These are phyloP conservation scores for Helleia helle DNA, from an alignment of 2,888 invertebrate species.

Conservation along the genomic window DNA sequence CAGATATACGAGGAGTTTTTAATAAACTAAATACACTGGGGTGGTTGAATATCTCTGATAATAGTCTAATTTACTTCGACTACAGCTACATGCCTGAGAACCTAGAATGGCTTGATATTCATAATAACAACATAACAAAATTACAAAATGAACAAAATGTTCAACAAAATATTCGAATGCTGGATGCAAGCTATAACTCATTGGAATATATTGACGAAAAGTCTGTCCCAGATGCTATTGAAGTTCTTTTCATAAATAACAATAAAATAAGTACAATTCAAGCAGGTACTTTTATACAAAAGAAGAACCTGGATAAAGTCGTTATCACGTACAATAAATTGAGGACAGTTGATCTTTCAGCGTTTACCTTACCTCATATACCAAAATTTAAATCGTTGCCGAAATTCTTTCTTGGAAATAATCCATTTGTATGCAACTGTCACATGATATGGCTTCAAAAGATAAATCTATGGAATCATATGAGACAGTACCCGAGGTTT, in stretches of 20 bases:
- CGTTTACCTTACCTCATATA: conserved; percentile 79
- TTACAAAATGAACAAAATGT: conserved; percentile 82
- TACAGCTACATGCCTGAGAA: conserved; percentile 83
- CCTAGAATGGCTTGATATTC: conserved; percentile 87
- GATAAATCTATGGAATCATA: conserved; percentile 82
- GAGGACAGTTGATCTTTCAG: conserved; percentile 80
- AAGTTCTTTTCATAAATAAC: conserved; percentile 83
- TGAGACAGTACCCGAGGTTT: conserved; percentile 83
- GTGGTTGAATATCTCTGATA: conserved; percentile 87
- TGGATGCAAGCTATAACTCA: conserved; percentile 84
- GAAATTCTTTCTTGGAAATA: conserved; percentile 85
- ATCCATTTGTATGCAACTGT: conserved; percentile 90
- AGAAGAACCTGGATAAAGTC: conserved; percentile 82
- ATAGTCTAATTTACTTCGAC: conserved; percentile 84
- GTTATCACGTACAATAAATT: conserved; percentile 84
- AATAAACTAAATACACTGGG: conserved; percentile 81
- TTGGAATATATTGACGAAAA: conserved; percentile 79
- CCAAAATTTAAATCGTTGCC: conserved; percentile 79
- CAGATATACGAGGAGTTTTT: conserved; percentile 84
- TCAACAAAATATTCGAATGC: conserved; percentile 79
- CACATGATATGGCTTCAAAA: conserved; percentile 89
- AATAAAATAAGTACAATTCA: conserved; percentile 82
- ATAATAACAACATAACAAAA: conserved; percentile 83
- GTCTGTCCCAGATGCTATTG: conserved; percentile 83
- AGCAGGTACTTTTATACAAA: conserved; percentile 81